Conservation (phyloP, 2,888 invertebrate species). For the Leptinotarsa haldemani region DNA sequence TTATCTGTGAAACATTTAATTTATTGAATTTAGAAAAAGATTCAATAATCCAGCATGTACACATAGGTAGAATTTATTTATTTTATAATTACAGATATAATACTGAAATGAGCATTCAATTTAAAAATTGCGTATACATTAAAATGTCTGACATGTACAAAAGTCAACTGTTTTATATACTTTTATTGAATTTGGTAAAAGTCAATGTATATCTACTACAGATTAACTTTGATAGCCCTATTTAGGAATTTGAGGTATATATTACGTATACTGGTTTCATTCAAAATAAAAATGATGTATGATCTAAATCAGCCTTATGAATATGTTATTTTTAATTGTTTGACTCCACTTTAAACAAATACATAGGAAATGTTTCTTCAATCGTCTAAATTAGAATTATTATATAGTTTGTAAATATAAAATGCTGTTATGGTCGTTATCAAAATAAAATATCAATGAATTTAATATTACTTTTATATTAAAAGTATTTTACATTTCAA, state of each 20-base stretch:
- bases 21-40: constrained; percentile 28
- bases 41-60: constrained; percentile 43
- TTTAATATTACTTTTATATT: no score
- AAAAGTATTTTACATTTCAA: no score
- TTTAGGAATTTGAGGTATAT: constrained; percentile 69
- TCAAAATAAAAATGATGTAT: constrained; percentile 45
- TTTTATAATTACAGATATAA: constrained; percentile 55
- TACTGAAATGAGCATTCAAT: constrained; percentile 64
- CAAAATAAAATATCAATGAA: no score
- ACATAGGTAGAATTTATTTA: constrained; percentile 38
- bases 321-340: constrained; percentile 42
- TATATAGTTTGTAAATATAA: background rate
- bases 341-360: constrained; percentile 44
- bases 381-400: background rate
- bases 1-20: constrained; percentile 28
- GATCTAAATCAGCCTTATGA: constrained; percentile 56
- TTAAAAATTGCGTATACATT: constrained; percentile 59
- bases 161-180: constrained; percentile 28
- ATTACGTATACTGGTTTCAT: constrained; percentile 73
- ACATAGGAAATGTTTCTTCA: background rate
- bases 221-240: constrained; percentile 34
- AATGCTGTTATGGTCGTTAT: background rate
- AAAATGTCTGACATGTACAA: constrained; percentile 42
- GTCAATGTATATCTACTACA: constrained; percentile 19
- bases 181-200: background rate